Base-by-base conservation (phyloP, 2,888 invertebrate genomes). In the Aporophyla nigra region DNA sequence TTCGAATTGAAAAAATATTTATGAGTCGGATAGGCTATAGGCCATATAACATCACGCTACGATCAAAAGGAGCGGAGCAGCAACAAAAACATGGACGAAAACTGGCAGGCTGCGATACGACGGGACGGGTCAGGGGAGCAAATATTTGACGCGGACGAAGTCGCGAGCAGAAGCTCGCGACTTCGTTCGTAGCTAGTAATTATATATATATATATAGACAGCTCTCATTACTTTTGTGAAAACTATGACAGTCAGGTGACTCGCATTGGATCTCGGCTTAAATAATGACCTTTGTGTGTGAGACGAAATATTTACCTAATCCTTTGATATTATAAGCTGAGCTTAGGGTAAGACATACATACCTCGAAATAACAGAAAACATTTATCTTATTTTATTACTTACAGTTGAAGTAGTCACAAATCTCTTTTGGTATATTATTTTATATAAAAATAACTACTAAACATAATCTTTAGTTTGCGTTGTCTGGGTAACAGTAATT, bases 251-350 rank as follows among this genome's bases (percentile, higher is more conserved):
- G 27, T 66, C 9, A 21, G 14, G 21, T 54, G 56, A 33, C 21
- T 33, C 59, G n/a, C n/a, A 33, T 10, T 16, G n/a, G n/a, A 3
- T 56, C 9, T 40, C 6, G n/a, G 10, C 4, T 27, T 53, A 21
- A 27, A 53, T 51, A 63, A 16, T 49, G 7, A 40, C 24, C 40
- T 21, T 40, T n/a, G 10, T n/a, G 6, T n/a, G 21, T 24, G 46
- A 82, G 43, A 75, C 75, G 24, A 62, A 53, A 33, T 27, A 46
- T 27, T 6, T n/a, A 46, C 54, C 7, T 59, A 59, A 65, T 65
- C n/a, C 53, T 53, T n/a, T 59, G 40, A 54, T 59, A 74, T 81
- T 46, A 53, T 59, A 61, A 81, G 24, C 27, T 14, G 14, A 59
- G 46, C 51, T 63, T 58, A 58, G 24, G 14, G 21, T 14, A 53